phyloP scores from a whole-genome alignment of 2,888 invertebrate species.

The Rugalucina vietnamica region DNA sequence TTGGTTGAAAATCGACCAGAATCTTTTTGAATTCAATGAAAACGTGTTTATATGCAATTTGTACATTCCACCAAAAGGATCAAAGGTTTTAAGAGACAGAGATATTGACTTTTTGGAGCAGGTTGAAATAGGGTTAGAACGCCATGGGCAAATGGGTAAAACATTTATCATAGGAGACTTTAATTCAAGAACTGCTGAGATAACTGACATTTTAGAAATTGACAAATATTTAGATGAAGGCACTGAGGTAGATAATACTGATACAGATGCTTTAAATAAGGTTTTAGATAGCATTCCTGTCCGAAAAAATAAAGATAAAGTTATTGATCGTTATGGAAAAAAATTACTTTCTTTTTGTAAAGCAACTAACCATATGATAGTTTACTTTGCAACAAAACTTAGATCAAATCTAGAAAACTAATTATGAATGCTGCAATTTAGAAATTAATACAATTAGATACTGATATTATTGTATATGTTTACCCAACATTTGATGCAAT shows the following conservation, averaged over 20 bases:
- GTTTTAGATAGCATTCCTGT: background rate
- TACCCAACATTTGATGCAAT: too few species aligned
- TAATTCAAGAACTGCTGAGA: background rate
- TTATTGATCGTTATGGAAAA: background rate
- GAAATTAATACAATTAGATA: too few species aligned
- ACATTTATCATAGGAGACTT: slow-evolving; percentile 15
- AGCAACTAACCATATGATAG: background rate
- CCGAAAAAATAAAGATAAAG: background rate
- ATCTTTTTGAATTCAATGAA: background rate
- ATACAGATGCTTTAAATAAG: background rate
- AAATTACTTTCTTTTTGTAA: background rate
- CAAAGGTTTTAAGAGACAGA: slow-evolving; percentile 3
- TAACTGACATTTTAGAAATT: background rate
- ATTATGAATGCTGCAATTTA: too few species aligned
- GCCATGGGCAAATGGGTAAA: background rate
- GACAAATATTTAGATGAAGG: background rate
- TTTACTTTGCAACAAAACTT: too few species aligned
- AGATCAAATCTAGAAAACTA: too few species aligned
- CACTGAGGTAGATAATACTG: background rate
- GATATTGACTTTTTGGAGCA: slow-evolving; percentile 18
- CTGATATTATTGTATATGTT: too few species aligned
- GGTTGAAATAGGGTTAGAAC: slow-evolving; percentile 4
- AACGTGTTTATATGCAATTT: slow-evolving; percentile 2
- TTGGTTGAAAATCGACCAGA: too few species aligned
- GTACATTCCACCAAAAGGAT: background rate